Evolutionary conservation across 2,888 invertebrate genomes (phyloP).

Genomic region (Drosophila stalkeri): DNA sequence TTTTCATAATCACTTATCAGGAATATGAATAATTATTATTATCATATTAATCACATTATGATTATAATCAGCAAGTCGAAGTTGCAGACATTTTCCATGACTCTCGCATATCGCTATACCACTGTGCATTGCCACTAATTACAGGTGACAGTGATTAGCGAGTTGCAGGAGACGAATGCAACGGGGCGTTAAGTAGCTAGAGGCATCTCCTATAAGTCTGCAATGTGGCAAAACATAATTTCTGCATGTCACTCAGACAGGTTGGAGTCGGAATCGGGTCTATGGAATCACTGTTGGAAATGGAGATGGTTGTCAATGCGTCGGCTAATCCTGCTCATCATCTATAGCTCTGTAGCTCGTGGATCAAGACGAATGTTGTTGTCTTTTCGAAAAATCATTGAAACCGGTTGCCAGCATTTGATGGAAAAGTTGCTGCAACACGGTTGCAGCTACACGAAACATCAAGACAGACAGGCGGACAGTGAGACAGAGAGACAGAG

Average conservation of each 20-base stretch:
- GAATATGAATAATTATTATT: neutral
- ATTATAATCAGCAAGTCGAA: neutral
- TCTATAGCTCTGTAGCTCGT: conserved; percentile 51
- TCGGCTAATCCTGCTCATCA: conserved; percentile 78
- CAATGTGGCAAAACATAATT: conserved; percentile 75
- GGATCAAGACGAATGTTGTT: conserved; percentile 33
- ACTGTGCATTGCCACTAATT: conserved; percentile 57
- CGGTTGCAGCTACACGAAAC: conserved; percentile 4
- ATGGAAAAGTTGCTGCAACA: conserved; percentile 58
- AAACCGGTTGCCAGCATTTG: conserved; percentile 70
- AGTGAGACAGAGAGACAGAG: neutral
- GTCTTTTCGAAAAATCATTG: conserved; percentile 47
- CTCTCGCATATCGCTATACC: neutral
- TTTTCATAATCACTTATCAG: neutral
- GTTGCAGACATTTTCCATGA: neutral
- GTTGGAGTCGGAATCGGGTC: conserved; percentile 32
- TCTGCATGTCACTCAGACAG: conserved; percentile 70
- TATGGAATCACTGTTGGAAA: conserved; percentile 16
- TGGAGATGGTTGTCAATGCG: conserved; percentile 69
- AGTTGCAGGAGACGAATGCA: conserved; percentile 36
- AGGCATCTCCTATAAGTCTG: conserved; percentile 71
- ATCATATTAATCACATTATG: conserved; percentile 3
- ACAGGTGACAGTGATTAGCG: conserved; percentile 78
- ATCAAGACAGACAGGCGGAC: conserved; percentile 4
- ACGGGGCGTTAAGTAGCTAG: conserved; percentile 73